Base-by-base conservation (phyloP, 2,888 invertebrate genomes). In the Orthonevra nobilis region DNA sequence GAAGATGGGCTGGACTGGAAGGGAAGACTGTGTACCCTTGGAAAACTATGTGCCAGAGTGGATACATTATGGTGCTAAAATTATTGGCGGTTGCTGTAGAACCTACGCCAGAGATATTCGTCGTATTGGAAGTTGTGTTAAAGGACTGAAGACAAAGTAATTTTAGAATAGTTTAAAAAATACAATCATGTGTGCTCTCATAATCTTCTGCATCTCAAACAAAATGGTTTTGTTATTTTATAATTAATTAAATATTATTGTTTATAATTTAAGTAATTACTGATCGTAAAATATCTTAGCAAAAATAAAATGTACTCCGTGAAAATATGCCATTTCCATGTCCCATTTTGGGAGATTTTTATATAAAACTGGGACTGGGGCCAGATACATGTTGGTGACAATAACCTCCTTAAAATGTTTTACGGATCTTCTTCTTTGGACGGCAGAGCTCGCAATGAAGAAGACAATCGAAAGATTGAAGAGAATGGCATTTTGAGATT, bases 11-110 rank as follows among this genome's bases (percentile, higher is more conserved):
- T 94, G 94, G 94, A 92, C 92, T 82, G 93, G 93, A 81, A 91
- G 92, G 54, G 93, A 93, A 82, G 92, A 92, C 85, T 92, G 92
- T 86, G 92, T 93, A 81, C 91, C 94, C 0, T 91, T 96, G 0
- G 93, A 92, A 75, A 90, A 91, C 15, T 94, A 93, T 85, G 92
- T 96, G 5, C 90, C 91, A 14, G 93, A 94, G 83, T 98, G 97
- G 97, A 87, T 95, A 56, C 91, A 93, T 66, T 87, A 94, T 42
- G 97, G 97, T 0, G 95, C 95, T 28, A 92, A 92, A 58, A 95
- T 95, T 87, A 92, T 98, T 40, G 97, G 98, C 15, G 98, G 98
- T 0, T 98, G 98, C 84, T 98, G 98, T 87, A 91, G 96, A 82
- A 95, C 96, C 0, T 93, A 93, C 84, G 94, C 96, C 0, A 91